Percentiles rank a stretch among this genome's conserved stretches.
These are phyloP conservation scores for Melanotaenia parkinsoni DNA, from an alignment of 2,797 vertebrate genomes.

Conservation along the genomic window DNA sequence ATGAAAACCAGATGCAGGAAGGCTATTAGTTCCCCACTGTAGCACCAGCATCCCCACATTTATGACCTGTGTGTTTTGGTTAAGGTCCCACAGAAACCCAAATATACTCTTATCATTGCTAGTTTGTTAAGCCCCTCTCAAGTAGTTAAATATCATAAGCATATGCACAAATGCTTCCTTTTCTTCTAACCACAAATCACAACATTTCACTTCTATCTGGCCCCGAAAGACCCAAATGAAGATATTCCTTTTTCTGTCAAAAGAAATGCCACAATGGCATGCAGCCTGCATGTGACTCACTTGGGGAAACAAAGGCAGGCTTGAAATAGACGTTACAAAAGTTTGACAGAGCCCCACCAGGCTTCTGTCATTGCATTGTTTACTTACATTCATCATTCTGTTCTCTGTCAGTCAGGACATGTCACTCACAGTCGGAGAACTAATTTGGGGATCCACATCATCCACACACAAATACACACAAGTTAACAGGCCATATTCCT, in stretches of 20 bases:
- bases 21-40: constrained; percentile 73
- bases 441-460: constrained; percentile 11
- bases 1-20: constrained; percentile 81
- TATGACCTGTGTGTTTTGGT: constrained; percentile 78
- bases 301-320: constrained; percentile 29
- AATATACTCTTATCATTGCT: constrained; percentile 67
- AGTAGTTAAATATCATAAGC: constrained; percentile 66
- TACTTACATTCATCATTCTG: constrained; percentile 34
- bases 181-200: constrained; percentile 55
- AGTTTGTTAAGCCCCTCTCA: constrained; percentile 56
- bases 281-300: constrained; percentile 38
- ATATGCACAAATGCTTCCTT: constrained; percentile 65
- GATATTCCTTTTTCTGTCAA: constrained; percentile 33
- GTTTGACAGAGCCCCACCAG: constrained; percentile 29
- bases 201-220: constrained; percentile 36
- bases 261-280: constrained; percentile 42
- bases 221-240: constrained; percentile 43
- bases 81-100: constrained; percentile 73
- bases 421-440: constrained; percentile 22
- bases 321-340: constrained; percentile 49
- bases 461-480: constrained; percentile 16
- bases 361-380: constrained; percentile 42
- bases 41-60: constrained; percentile 73
- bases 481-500: constrained; percentile 51
- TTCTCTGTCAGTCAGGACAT: constrained; percentile 20